phyloP scores from a whole-genome alignment of 1,140 invertebrate species.

The Drosophila mayri region DNA sequence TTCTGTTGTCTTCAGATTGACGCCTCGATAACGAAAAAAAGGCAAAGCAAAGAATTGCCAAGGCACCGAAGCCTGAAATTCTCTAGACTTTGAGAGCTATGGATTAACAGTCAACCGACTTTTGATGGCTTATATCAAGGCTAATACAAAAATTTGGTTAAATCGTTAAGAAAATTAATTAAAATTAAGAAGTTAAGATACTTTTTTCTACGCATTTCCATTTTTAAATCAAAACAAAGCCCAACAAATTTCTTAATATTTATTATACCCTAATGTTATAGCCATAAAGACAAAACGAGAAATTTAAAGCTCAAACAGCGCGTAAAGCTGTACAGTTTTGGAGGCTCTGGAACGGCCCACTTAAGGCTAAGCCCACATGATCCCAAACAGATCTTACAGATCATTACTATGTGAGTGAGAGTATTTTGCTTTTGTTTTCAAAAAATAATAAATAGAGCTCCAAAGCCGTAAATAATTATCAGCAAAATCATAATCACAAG shows the following conservation, averaged over 20 bases:
- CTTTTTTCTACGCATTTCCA: no score
- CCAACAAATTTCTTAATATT: background rate
- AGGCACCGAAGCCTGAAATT: slow-evolving; percentile 46
- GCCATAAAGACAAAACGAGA: slow-evolving; percentile 7
- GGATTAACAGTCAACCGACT: background rate
- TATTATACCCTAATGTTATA: slow-evolving; percentile 25
- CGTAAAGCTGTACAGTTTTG: slow-evolving; percentile 37
- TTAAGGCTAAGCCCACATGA: slow-evolving; percentile 31
- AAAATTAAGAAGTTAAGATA: background rate
- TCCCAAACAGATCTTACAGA: slow-evolving; percentile 11
- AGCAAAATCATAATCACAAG: slow-evolving; percentile 30
- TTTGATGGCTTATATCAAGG: background rate
- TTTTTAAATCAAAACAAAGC: background rate
- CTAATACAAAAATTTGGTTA: background rate
- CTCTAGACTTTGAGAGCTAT: slow-evolving; percentile 11
- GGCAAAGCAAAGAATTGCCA: slow-evolving; percentile 35
- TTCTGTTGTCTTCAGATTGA: slow-evolving; percentile 64
- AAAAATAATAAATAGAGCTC: background rate
- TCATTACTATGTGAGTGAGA: background rate
- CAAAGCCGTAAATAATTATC: slow-evolving; percentile 14
- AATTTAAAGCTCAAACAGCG: slow-evolving; percentile 44
- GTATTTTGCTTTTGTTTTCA: slow-evolving; percentile 18
- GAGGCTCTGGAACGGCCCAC: slow-evolving; percentile 31
- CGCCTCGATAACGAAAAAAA: slow-evolving; percentile 64
- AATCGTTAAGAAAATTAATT: background rate